These are phyloP conservation scores for Phalangium opilio DNA, from an alignment of 2,888 invertebrate species.

Conservation along the genomic window DNA sequence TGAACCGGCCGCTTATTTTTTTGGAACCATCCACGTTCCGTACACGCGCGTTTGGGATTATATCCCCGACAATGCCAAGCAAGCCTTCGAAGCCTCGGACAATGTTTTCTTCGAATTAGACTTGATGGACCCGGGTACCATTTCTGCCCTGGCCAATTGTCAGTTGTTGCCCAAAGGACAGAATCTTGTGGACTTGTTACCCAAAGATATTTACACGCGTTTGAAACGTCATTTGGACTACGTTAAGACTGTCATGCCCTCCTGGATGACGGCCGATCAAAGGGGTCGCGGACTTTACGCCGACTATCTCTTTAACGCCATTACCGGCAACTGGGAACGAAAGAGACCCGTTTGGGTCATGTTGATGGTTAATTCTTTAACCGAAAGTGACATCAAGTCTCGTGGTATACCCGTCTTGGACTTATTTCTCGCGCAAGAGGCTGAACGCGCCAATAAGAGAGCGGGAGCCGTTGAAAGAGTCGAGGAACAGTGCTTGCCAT, in stretches of 20 bases:
- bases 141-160: conserved; percentile 34
- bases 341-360: conserved; percentile 41
- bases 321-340: conserved; percentile 38
- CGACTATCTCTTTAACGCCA: conserved; percentile 35
- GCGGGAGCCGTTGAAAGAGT: conserved; percentile 38
- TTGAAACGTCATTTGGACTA: conserved; percentile 32
- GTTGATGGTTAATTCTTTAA: conserved; percentile 39
- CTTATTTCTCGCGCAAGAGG: conserved; percentile 38
- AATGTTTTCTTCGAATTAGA: conserved; percentile 40
- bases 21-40: conserved; percentile 43
- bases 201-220: conserved; percentile 9
- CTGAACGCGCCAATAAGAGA: conserved; percentile 33
- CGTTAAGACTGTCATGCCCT: conserved; percentile 31
- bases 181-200: conserved; percentile 16
- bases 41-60: conserved; percentile 40
- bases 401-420: conserved; percentile 38
- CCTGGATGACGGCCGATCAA: conserved; percentile 33
- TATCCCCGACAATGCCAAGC: conserved; percentile 37
- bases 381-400: conserved; percentile 34
- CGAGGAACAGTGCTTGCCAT: conserved; percentile 40
- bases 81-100: conserved; percentile 36
- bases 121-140: conserved; percentile 36
- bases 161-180: conserved; percentile 34
- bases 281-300: conserved; percentile 32
- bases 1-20: conserved; percentile 34